Base-by-base conservation (phyloP, 92 coral and sea anemone genomes). In the Pocillopora meandrina region DNA sequence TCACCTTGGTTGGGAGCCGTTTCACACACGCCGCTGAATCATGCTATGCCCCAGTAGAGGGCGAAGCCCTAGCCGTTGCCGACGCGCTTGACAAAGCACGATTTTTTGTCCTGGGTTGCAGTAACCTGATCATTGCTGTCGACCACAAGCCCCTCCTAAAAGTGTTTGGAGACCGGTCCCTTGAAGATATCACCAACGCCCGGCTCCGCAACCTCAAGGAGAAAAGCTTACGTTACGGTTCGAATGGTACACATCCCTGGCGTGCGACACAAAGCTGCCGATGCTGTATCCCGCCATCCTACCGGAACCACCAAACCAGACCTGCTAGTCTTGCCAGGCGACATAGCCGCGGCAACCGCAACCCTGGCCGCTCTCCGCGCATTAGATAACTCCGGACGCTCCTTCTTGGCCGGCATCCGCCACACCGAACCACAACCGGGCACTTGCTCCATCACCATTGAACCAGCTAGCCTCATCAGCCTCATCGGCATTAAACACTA, bases 21-120 rank as follows among this genome's bases (percentile, higher is more conserved):
- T 92, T 87, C 88, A 92, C 95, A 12, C 91, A 86, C 23, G 77
- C 92, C 0, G 92, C 89, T 0, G 87, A 89, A 21, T 86, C 95
- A 17, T 58, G 89, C 35, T 92, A 86, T 21, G 91, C 89, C 20
- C 92, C 92, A 12, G 77, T 86, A 2, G 89, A 92, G 42, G 92
- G 92, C n/a, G n/a, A n/a, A n/a, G n/a, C n/a, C n/a, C n/a, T n/a
- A n/a, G n/a, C n/a, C n/a, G n/a, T n/a, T n/a, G n/a, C n/a, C n/a
- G n/a, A n/a, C n/a, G n/a, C n/a, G n/a, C n/a, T n/a, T n/a, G n/a
- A n/a, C n/a, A n/a, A n/a, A n/a, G n/a, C n/a, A n/a, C n/a, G 85
- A 21, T 82, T 86, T 87, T 86, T 90, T 23, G 77, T 77, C 85
- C 94, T 91, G n/a, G n/a, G n/a, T n/a, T n/a, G n/a, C n/a, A n/a